These are phyloP conservation scores for Bombus difficillimus DNA, from an alignment of 1,140 invertebrate genomes.

Conservation along the genomic window DNA sequence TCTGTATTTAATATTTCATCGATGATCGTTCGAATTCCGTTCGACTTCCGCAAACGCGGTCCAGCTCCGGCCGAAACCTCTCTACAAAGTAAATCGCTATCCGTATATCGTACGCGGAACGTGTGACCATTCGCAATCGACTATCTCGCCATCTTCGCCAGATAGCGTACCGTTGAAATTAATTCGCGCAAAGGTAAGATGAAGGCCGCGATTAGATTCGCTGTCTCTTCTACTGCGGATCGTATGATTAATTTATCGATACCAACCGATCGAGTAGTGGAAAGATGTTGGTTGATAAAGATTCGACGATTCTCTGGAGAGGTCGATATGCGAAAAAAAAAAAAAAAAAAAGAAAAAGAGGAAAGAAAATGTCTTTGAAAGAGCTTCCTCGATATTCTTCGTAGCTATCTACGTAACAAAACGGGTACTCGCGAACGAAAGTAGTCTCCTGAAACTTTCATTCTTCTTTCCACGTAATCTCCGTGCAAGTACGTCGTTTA, in stretches of 20 bases:
- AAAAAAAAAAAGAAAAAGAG: too few relatives aligned
- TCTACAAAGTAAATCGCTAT: background rate
- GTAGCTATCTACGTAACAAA: background rate
- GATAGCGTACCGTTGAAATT: constrained; percentile 10
- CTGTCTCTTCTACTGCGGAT: background rate
- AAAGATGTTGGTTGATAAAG: background rate
- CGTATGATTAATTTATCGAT: constrained; percentile 9
- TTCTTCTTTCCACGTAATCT: too few relatives aligned
- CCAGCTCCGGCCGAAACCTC: background rate
- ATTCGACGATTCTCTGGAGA: background rate
- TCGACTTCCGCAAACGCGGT: background rate
- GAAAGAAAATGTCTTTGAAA: too few relatives aligned
- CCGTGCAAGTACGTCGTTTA: too few relatives aligned
- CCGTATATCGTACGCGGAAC: background rate
- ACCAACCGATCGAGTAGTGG: background rate
- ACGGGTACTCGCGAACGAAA: too few relatives aligned
- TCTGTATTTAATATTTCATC: constrained; percentile 10
- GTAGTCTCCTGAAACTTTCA: too few relatives aligned
- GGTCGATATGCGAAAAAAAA: too few relatives aligned
- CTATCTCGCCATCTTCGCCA: background rate
- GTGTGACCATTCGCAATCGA: background rate
- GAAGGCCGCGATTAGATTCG: background rate
- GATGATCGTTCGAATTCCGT: background rate
- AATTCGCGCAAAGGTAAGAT: constrained; percentile 5
- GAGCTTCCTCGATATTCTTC: too few relatives aligned